These are phyloP conservation scores for Phoeniculus purpureus DNA, from an alignment of 2,797 vertebrate species.

Conservation along the genomic window DNA sequence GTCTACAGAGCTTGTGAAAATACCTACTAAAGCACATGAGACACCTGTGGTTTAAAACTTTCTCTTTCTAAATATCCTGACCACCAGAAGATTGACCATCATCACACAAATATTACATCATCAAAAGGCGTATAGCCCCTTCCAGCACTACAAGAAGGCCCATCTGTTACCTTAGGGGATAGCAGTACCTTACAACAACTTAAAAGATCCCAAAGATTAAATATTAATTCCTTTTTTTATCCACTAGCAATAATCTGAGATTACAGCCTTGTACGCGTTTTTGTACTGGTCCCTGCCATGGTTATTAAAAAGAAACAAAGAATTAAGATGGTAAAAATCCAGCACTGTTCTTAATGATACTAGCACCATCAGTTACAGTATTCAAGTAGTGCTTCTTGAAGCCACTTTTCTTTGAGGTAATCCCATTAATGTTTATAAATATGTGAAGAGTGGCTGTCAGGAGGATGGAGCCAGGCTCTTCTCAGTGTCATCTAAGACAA, in stretches of 20 bases:
- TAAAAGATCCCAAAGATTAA: neutral
- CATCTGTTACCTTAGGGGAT: neutral
- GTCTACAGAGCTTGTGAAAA: neutral
- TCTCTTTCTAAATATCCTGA: neutral
- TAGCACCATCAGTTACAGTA: neutral
- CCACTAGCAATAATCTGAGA: neutral
- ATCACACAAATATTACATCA: neutral
- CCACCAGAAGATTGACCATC: neutral
- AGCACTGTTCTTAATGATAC: neutral
- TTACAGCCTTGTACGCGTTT: neutral
- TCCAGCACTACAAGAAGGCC: neutral
- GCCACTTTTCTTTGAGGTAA: too few relatives aligned
- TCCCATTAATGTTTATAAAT: too few relatives aligned
- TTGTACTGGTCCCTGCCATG: neutral
- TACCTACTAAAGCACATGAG: neutral
- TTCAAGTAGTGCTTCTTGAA: neutral
- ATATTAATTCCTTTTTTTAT: slow-evolving; percentile 5
- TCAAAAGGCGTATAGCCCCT: neutral
- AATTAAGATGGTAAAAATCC: neutral
- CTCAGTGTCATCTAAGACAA: too few relatives aligned
- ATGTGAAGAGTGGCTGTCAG: too few relatives aligned
- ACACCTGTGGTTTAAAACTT: neutral
- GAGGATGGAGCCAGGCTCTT: too few relatives aligned
- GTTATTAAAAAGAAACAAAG: neutral
- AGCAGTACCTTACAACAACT: neutral